A percentile compares a stretch with the other conserved stretches of the same genome.
phyloP scores from a whole-genome alignment of 2,797 vertebrate species.

The Karalla daura region DNA sequence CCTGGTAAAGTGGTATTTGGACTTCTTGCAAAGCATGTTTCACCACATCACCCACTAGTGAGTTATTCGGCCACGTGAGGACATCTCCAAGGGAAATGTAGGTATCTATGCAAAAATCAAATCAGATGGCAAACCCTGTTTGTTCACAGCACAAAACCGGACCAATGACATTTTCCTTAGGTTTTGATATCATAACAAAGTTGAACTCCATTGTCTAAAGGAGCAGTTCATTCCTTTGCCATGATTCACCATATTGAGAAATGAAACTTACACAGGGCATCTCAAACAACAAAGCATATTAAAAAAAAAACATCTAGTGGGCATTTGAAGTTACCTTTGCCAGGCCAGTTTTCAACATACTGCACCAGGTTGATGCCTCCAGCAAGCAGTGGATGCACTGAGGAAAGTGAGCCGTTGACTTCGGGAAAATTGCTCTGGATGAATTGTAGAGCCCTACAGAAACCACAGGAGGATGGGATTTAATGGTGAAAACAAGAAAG shows the following conservation, averaged over 20 bases:
- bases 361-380: constrained; percentile 60
- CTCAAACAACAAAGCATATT: too few species aligned
- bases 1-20: constrained; percentile 79
- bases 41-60: constrained; percentile 50
- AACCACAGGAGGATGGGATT: not conserved
- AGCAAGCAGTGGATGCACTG: constrained; percentile 52
- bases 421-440: constrained; percentile 66
- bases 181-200: not conserved
- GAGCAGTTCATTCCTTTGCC: not conserved
- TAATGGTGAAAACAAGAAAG: not conserved
- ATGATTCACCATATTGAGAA: not conserved
- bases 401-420: constrained; percentile 36
- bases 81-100: constrained; percentile 74
- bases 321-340: constrained; percentile 70
- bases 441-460: constrained; percentile 61
- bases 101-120: constrained; percentile 66
- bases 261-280: not conserved
- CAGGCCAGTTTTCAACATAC: constrained; percentile 79
- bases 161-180: not conserved
- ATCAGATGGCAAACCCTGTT: not conserved
- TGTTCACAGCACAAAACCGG: not conserved
- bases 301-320: too few species aligned
- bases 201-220: not conserved
- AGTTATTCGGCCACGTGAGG: constrained; percentile 58
- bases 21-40: constrained; percentile 51